A percentile compares a stretch with the other conserved stretches of the same genome.
Conservation (phyloP, 2,113 vertebrate species). For the Peromyscus maniculatus region DNA sequence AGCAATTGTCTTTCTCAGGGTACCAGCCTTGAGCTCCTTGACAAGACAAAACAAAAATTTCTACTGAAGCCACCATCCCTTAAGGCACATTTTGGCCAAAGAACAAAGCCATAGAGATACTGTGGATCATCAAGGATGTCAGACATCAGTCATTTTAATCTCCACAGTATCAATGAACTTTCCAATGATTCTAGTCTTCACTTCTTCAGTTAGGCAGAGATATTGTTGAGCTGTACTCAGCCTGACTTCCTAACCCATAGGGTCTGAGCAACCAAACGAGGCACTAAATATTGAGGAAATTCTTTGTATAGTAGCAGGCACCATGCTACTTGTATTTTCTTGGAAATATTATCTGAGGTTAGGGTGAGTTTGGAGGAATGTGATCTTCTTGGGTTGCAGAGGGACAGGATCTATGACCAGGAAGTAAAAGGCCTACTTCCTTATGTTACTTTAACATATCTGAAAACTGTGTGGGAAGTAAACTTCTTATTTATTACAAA, state of each 20-base stretch:
- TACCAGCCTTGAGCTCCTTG: not conserved
- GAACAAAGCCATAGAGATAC: not conserved
- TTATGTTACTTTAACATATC: not conserved
- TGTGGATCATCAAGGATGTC: too few relatives aligned
- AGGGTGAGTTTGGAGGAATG: not conserved
- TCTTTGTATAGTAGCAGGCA: not conserved
- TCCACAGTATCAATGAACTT: too few relatives aligned
- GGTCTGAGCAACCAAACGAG: not conserved
- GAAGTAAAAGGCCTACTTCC: not conserved
- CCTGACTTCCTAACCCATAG: not conserved
- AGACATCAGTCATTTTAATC: not conserved
- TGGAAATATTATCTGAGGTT: not conserved
- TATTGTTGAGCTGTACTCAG: not conserved
- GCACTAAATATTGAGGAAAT: not conserved
- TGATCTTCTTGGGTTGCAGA: not conserved
- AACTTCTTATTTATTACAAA: not conserved
- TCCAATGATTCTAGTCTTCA: not conserved
- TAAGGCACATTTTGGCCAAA: not conserved
- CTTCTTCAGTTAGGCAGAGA: not conserved
- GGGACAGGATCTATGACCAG: not conserved
- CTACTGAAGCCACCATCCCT: too few relatives aligned
- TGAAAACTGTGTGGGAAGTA: not conserved
- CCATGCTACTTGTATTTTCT: not conserved
- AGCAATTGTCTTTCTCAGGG: too few relatives aligned
- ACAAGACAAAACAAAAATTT: not conserved